Evolutionary conservation across 2,797 vertebrate species (phyloP), one percentile per base, ranked within the genome.

Genomic region (Perdix hodgsoniae): DNA sequence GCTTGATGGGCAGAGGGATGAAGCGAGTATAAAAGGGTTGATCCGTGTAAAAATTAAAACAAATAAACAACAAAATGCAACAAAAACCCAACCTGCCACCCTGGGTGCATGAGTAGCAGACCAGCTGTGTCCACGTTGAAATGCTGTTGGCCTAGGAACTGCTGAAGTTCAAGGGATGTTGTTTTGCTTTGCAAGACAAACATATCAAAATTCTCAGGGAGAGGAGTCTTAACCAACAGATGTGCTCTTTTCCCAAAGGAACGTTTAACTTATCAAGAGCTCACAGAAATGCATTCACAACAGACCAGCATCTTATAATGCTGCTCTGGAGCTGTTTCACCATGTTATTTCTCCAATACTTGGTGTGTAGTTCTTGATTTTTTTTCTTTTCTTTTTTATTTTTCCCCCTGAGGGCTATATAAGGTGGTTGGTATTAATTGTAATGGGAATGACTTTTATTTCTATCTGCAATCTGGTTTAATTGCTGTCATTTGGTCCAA

Each of bases 1-100:
- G 99, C 94, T 98, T 99, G 98, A 99, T 99, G 99, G 99, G 98
- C 63, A 97, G 99, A 93, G 99, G 99, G 79, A 98, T 99, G 99
- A 99, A 99, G 97, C 97, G 95, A 95, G 98, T 97, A 33, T 99
- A 99, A 97, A 90, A 57, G 50, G 83, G 54, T 72, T 87, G 39
- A 85, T 88, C 35, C 33, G 14, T 27, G 39, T 69, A 72, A 73
- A 96, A 54, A 39, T 31, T 14, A 64, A 83, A 6, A 72, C 64
- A 96, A 39, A 35, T 31, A 44, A 54, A 56, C 42, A 11, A 0
- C 52, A 84, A 93, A 91, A 84, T 1, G 7, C 87, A 92, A 65
- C 92, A 86, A 72, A 88, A 85, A n/a, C 75, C 87, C 79, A 92
- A 82, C 93, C 90, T 96, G 91, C 93, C 91, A 91, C 81, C 92